These are phyloP conservation scores for Tauraco erythrolophus DNA, from an alignment of 2,113 vertebrate species.

Conservation along the genomic window DNA sequence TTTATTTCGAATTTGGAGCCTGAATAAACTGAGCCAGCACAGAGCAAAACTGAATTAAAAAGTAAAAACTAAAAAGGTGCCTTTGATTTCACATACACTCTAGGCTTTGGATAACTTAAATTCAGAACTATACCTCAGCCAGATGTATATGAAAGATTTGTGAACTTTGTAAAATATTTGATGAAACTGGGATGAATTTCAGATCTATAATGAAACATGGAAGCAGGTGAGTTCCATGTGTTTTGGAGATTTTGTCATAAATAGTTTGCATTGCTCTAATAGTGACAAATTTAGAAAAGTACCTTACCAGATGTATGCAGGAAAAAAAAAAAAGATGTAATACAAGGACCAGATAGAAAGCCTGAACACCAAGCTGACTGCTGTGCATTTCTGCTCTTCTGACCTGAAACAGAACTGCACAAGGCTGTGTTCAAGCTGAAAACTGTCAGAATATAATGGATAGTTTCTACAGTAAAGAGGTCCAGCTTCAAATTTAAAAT, in stretches of 20 bases:
- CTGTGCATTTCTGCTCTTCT: not conserved
- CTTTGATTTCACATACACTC: not conserved
- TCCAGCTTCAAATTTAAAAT: not conserved
- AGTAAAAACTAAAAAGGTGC: not conserved
- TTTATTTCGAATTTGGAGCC: not conserved
- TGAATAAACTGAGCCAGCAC: not conserved
- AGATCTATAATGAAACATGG: slow-evolving; percentile 24
- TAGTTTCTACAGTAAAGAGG: not conserved
- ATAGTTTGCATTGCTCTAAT: slow-evolving; percentile 52
- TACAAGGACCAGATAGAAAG: slow-evolving; percentile 37
- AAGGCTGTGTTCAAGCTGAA: not conserved
- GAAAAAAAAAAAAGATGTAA: not conserved
- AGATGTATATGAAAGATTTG: slow-evolving; percentile 22
- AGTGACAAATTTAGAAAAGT: slow-evolving; percentile 49
- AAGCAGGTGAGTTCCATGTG: slow-evolving; percentile 53
- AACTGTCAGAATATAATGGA: not conserved
- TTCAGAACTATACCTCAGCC: not conserved
- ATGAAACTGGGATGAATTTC: slow-evolving; percentile 25
- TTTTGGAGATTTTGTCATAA: slow-evolving; percentile 40
- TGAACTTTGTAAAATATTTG: not conserved
- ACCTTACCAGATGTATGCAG: slow-evolving; percentile 25
- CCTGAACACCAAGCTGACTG: not conserved
- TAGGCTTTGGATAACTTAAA: not conserved
- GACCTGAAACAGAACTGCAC: not conserved
- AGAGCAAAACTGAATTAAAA: not conserved